These are phyloP conservation scores for Galerucella pusilla DNA, from an alignment of 2,888 invertebrate genomes.

Conservation along the genomic window DNA sequence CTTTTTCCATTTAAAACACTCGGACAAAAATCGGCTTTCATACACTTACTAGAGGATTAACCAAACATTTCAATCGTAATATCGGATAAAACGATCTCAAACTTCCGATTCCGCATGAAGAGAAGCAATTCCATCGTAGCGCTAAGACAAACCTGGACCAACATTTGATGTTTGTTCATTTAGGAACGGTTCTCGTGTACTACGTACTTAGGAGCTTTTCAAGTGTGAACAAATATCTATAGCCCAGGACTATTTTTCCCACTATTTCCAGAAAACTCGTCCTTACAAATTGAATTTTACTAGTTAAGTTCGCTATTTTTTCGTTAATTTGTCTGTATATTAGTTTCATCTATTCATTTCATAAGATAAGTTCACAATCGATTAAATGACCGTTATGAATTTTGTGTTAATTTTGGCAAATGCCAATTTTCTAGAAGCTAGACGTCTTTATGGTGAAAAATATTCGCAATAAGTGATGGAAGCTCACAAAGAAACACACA, in stretches of 20 bases:
- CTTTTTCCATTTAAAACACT: background rate
- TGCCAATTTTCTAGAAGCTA: no score
- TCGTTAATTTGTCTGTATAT: no score
- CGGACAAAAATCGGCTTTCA: background rate
- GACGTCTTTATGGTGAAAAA: no score
- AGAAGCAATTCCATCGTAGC: slow-evolving; percentile 21
- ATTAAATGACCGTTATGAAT: no score
- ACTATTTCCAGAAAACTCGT: no score
- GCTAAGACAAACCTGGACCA: slow-evolving; percentile 28
- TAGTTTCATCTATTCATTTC: no score
- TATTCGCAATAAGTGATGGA: no score
- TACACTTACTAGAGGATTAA: slow-evolving; percentile 10
- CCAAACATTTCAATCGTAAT: slow-evolving; percentile 12
- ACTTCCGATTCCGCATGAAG: slow-evolving; percentile 22
- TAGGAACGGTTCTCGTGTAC: slow-evolving; percentile 22
- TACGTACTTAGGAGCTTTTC: slow-evolving; percentile 25
- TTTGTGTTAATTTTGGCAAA: no score
- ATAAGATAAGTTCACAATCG: no score
- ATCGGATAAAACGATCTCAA: slow-evolving; percentile 21
- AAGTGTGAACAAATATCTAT: slow-evolving; percentile 18
- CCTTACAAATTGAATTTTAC: no score
- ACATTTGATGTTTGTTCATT: slow-evolving; percentile 33
- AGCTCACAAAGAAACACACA: no score
- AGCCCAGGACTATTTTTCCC: background rate
- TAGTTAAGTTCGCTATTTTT: no score